Conservation (phyloP, 2,888 invertebrate species). For the Nephrotoma appendiculata region DNA sequence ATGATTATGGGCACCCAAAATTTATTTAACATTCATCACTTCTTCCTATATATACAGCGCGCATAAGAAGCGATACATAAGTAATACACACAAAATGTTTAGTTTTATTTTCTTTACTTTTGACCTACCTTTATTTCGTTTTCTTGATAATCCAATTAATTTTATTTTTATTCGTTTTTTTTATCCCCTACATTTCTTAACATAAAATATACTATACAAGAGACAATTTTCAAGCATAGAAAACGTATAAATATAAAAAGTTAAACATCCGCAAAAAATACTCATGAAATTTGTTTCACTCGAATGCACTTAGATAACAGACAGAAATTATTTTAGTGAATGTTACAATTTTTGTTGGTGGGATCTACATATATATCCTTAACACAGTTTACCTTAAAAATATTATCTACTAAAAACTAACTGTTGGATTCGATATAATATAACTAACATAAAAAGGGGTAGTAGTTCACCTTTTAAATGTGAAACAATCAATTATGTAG, state of each 20-base stretch:
- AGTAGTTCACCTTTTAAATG: background rate
- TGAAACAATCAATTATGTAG: background rate
- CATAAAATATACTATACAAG: background rate
- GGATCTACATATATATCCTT: background rate
- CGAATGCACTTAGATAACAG: background rate
- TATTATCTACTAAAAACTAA: background rate
- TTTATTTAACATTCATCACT: background rate
- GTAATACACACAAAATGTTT: background rate
- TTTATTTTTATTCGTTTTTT: background rate
- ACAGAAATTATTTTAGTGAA: background rate
- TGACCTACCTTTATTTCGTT: background rate
- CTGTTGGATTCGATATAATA: background rate
- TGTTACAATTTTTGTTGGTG: background rate
- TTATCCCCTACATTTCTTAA: background rate
- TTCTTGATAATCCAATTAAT: background rate
- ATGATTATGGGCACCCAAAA: background rate
- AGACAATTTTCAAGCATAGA: background rate
- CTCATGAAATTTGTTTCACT: background rate
- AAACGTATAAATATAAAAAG: background rate
- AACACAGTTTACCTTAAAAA: background rate
- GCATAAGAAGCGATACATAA: background rate
- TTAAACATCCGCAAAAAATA: background rate
- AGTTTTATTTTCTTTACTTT: background rate
- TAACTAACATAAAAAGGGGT: background rate
- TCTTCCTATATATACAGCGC: background rate